Conservation (phyloP, 2,888 invertebrate genomes). For the Andrena marginata region DNA sequence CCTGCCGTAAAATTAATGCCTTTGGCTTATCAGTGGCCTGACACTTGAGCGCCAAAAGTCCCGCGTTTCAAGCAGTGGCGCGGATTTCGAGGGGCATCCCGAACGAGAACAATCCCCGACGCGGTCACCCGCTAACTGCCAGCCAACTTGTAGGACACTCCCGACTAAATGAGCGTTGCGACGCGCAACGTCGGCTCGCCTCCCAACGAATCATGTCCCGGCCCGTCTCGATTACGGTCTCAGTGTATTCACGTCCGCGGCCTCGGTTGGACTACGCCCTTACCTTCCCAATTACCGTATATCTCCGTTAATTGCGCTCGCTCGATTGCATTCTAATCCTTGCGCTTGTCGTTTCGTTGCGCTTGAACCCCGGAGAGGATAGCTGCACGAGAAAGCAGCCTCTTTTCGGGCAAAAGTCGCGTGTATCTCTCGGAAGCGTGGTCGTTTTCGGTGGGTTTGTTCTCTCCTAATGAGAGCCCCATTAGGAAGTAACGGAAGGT, state of each 20-base stretch:
- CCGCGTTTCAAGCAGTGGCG: slow-evolving; percentile 67
- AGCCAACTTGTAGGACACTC: slow-evolving; percentile 9
- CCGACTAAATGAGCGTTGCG: slow-evolving; percentile 10
- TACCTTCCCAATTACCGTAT: slow-evolving; percentile 19
- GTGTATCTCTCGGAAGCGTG: slow-evolving; percentile 29
- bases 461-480: slow-evolving; percentile 83
- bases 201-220: too few species aligned
- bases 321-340: neutral
- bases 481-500: slow-evolving; percentile 81
- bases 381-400: neutral
- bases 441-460: slow-evolving; percentile 72
- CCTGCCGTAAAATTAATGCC: slow-evolving; percentile 83
- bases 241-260: neutral
- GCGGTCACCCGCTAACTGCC: slow-evolving; percentile 18
- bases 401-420: slow-evolving; percentile 22
- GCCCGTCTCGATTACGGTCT: neutral
- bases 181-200: neutral
- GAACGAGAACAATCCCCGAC: neutral
- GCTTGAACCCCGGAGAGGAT: too few species aligned
- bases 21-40: slow-evolving; percentile 83
- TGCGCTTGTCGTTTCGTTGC: neutral
- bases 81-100: slow-evolving; percentile 53
- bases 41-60: slow-evolving; percentile 82
- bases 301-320: slow-evolving; percentile 15
- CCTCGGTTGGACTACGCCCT: neutral